Evolutionary conservation across 1,140 invertebrate genomes (phyloP).

Genomic region (Pemphigus obesinymphae): DNA sequence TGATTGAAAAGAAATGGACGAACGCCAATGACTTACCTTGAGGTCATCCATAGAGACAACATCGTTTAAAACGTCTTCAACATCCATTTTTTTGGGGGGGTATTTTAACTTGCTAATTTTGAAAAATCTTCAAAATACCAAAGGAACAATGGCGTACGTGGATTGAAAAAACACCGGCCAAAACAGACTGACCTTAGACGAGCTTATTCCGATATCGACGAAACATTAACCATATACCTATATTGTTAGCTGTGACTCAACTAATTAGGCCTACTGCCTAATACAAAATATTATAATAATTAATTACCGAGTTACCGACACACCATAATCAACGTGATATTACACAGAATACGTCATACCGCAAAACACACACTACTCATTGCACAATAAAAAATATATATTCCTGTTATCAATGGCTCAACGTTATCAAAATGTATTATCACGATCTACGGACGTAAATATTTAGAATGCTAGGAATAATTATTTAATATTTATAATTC

Average conservation of each 20-base stretch:
- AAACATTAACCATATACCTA: neutral
- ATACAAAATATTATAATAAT: neutral
- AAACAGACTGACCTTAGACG: neutral
- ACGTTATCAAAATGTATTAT: too few species aligned
- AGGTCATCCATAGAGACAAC: conserved; percentile 43
- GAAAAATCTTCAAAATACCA: too few species aligned
- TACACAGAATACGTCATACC: too few species aligned
- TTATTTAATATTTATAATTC: too few species aligned
- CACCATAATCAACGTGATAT: too few species aligned
- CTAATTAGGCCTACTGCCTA: neutral
- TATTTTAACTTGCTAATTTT: neutral
- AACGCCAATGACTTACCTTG: conserved; percentile 29
- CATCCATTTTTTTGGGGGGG: conserved; percentile 13
- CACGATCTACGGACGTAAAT: too few species aligned
- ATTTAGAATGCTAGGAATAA: too few species aligned
- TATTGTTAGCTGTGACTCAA: neutral
- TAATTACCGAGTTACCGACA: too few species aligned
- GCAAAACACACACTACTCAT: too few species aligned
- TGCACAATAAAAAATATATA: too few species aligned
- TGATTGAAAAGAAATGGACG: neutral
- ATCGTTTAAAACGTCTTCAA: conserved; percentile 44
- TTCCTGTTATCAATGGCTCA: too few species aligned
- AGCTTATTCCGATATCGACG: neutral
- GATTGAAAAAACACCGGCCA: neutral
- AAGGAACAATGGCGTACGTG: neutral